A percentile compares a stretch with the other conserved stretches of the same genome.
phyloP scores from a whole-genome alignment of 2,113 vertebrate species.

The Nesoenas mayeri region DNA sequence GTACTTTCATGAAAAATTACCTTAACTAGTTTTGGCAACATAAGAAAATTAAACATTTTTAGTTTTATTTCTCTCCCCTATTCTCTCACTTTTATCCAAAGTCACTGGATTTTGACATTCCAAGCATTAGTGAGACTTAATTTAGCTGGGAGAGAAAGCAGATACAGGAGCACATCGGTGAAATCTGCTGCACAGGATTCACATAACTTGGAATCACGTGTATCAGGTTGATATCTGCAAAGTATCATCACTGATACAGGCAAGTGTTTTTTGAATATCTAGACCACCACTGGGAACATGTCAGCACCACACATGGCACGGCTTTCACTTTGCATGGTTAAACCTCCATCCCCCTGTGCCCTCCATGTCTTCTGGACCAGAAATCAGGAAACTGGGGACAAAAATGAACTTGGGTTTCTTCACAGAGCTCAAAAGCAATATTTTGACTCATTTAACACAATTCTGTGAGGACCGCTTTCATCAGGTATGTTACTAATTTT shows the following conservation, averaged over 20 bases:
- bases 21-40: not conserved
- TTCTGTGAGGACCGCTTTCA: not conserved
- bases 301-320: not conserved
- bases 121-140: not conserved
- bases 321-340: not conserved
- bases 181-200: not conserved
- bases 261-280: not conserved
- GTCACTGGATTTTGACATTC: not conserved
- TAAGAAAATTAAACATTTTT: not conserved
- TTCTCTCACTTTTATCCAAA: not conserved
- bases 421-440: not conserved
- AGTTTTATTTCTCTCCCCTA: not conserved
- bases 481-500: not conserved
- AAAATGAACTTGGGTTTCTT: not conserved
- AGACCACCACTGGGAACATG: not conserved
- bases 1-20: not conserved
- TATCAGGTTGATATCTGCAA: not conserved
- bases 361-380: not conserved
- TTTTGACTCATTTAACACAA: not conserved
- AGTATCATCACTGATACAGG: not conserved
- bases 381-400: not conserved
- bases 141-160: not conserved
- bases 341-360: not conserved
- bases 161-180: not conserved
- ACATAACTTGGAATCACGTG: accelerated